Conservation (phyloP, 2,888 invertebrate species). For the Lasioglossum figueresi region DNA sequence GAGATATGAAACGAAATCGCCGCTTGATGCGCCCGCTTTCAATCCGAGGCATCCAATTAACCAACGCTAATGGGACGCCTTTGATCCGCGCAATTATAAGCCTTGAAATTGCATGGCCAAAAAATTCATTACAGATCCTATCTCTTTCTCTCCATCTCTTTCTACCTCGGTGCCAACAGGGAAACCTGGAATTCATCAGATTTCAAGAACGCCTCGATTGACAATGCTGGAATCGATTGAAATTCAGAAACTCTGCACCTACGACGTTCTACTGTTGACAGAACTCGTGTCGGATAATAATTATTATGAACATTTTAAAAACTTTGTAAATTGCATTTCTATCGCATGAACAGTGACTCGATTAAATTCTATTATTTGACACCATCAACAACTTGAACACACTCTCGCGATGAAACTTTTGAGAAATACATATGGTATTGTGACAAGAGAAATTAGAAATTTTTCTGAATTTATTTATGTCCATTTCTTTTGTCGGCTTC, state of each 20-base stretch:
- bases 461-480: background rate
- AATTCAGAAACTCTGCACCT: background rate
- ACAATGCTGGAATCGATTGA: background rate
- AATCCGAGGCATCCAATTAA: slow-evolving; percentile 51
- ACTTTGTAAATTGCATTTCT: no score
- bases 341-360: no score
- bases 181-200: background rate
- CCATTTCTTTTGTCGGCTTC: background rate
- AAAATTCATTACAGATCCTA: slow-evolving; percentile 13
- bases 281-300: background rate
- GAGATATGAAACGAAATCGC: slow-evolving; percentile 47
- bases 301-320: no score
- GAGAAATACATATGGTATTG: background rate
- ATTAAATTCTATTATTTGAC: no score
- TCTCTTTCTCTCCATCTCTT: background rate
- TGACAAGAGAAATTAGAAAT: background rate
- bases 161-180: background rate
- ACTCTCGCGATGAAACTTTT: no score
- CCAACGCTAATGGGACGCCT: slow-evolving; percentile 31
- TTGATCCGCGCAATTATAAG: slow-evolving; percentile 52
- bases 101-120: slow-evolving; percentile 24
- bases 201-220: background rate
- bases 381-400: no score
- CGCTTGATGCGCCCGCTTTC: slow-evolving; percentile 33
- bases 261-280: background rate